Percentiles rank a stretch among this genome's conserved stretches.
These are phyloP conservation scores for Asarcornis scutulata DNA, from an alignment of 2,113 vertebrate genomes.

Conservation along the genomic window DNA sequence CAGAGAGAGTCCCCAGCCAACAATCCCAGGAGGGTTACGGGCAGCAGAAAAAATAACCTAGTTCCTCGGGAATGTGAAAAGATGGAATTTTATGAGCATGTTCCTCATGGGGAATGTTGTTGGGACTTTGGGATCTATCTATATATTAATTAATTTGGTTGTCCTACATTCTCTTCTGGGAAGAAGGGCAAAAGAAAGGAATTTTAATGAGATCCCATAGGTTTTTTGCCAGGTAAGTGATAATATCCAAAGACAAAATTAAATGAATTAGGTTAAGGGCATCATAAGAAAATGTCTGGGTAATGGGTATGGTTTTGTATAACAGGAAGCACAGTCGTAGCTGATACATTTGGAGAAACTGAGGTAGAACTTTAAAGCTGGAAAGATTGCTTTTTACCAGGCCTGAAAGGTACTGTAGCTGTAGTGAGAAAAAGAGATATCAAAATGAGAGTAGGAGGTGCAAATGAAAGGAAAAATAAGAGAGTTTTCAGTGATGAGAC, in stretches of 20 bases:
- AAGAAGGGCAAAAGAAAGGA: conserved; percentile 1
- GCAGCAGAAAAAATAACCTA: conserved; percentile 10
- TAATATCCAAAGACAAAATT: conserved; percentile 12
- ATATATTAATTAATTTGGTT: conserved; percentile 39
- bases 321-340: background rate
- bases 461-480: background rate
- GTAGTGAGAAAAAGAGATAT: background rate
- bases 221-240: conserved; percentile 21
- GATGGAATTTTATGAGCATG: background rate
- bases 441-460: background rate
- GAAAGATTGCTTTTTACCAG: background rate
- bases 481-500: background rate
- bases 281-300: background rate
- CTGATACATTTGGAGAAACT: background rate
- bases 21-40: background rate
- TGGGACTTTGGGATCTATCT: conserved; percentile 23
- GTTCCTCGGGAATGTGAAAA: background rate
- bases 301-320: background rate
- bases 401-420: background rate
- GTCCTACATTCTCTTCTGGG: conserved; percentile 16
- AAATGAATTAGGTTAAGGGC: background rate
- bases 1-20: background rate
- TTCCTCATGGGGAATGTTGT: background rate
- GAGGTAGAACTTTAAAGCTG: background rate
- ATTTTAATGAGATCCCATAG: conserved; percentile 37